These are phyloP conservation scores for Cataglyphis altisquamis DNA, from an alignment of 2,888 invertebrate genomes.

Conservation along the genomic window DNA sequence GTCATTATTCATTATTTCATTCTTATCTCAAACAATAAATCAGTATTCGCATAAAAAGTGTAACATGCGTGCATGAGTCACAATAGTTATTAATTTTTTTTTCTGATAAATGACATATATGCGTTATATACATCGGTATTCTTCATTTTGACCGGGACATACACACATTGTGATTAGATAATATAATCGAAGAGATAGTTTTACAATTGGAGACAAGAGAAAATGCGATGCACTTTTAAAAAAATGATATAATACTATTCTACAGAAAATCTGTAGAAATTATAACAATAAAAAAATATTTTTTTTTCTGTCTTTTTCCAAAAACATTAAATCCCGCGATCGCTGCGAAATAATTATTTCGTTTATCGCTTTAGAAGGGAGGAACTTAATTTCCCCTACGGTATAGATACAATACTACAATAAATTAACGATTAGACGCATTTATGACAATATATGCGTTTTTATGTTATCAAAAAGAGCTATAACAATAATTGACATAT, in stretches of 20 bases:
- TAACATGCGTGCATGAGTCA: background rate
- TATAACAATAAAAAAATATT: background rate
- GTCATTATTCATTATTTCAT: background rate
- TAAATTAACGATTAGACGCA: background rate
- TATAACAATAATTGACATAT: background rate
- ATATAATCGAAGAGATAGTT: background rate
- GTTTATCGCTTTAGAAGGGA: background rate
- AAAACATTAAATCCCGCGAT: background rate
- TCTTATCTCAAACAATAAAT: constrained; percentile 16
- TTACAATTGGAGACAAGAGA: background rate
- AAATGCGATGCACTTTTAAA: background rate
- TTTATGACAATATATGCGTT: background rate
- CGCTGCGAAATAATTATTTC: no score
- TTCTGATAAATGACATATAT: background rate
- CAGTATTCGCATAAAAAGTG: background rate
- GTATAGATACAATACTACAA: background rate
- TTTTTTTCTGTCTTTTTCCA: background rate
- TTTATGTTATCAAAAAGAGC: background rate
- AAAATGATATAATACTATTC: background rate
- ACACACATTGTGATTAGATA: background rate
- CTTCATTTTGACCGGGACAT: background rate
- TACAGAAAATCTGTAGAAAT: background rate
- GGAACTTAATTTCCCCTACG: background rate
- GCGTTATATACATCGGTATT: background rate
- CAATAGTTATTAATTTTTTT: background rate